These are phyloP conservation scores for Cephonodes hylas DNA, from an alignment of 2,888 invertebrate genomes.

Conservation along the genomic window DNA sequence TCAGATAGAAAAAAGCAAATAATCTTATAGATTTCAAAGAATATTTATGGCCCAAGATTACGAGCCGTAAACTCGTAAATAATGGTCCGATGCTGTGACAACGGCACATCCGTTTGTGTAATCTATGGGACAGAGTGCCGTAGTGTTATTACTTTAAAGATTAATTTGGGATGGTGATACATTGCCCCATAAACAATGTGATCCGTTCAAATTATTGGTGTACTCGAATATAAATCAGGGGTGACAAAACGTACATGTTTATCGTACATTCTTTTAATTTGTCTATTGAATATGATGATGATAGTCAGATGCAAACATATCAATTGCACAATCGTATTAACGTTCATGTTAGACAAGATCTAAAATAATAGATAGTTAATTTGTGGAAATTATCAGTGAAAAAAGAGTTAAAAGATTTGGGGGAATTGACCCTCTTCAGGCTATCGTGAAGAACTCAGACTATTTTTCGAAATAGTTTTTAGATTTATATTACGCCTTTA, in stretches of 20 bases:
- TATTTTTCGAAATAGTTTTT: no score
- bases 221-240: not conserved
- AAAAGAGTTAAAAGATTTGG: no score
- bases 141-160: not conserved
- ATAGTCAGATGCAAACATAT: no score
- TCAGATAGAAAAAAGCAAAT: not conserved
- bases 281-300: no score
- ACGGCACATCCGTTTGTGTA: not conserved
- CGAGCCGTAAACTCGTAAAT: constrained; percentile 17
- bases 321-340: no score
- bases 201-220: not conserved
- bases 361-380: no score
- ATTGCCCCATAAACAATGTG: not conserved
- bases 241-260: not conserved
- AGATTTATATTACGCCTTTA: no score
- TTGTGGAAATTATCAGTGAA: no score
- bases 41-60: constrained; percentile 17
- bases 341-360: no score
- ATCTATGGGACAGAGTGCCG: not conserved
- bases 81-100: constrained; percentile 2
- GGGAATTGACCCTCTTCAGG: no score
- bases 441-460: no score
- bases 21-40: constrained; percentile 12
- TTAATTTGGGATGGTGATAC: not conserved
- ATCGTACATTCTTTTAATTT: no score